Evolutionary conservation across 1,140 invertebrate species (phyloP), one percentile per base, ranked within the genome.

Genomic region (Pogonomyrmex barbatus): DNA sequence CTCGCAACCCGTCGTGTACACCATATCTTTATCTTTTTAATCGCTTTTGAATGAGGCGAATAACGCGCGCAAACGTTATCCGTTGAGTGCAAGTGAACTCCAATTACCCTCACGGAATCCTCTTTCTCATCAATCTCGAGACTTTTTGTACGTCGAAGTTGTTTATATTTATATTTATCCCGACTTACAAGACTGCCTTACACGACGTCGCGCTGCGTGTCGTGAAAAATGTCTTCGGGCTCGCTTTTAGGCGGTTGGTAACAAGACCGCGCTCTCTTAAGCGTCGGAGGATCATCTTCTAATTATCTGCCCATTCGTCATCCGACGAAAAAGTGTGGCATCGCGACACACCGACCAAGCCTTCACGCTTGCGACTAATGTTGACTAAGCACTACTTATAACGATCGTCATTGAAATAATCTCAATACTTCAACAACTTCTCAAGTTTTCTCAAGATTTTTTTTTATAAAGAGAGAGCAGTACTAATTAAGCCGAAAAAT

Each of bases 271-370:
- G 65, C 45, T 85, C 58, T 85, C 75, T 91, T 90, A 92, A 92
- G 70, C 88, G 73, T 60, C 81, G 73, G 77, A 60, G 67, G 87
- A 93, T 93, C 92, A 91, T 92, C 92, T 91, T 91, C 91, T 93
- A 93, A 93, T 93, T 93, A 93, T 93, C 92, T 91, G 85, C 86
- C 89, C 91, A 93, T 93, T 93, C 89, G 91, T 93, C 92, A 93
- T 92, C 88, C 65, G 81, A 88, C 68, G 88, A 91, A 89, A 90
- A 88, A 91, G 75, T 68, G 62, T 89, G 84, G 84, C 84, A 87
- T 33, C 62, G 42, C 58, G 63, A 88, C 87, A 36, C 24, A 17
- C 24, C 33, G 33, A 24, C 50, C 12, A 17, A 58, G 12, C 30
- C 47, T 73, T 47, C 24, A 82, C n/a, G 58, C 52, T 50, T 39